Percentiles rank a stretch among this genome's conserved stretches.
Evolutionary conservation across 2,113 vertebrate species (phyloP).

Genomic region (Archocentrus centrarchus): DNA sequence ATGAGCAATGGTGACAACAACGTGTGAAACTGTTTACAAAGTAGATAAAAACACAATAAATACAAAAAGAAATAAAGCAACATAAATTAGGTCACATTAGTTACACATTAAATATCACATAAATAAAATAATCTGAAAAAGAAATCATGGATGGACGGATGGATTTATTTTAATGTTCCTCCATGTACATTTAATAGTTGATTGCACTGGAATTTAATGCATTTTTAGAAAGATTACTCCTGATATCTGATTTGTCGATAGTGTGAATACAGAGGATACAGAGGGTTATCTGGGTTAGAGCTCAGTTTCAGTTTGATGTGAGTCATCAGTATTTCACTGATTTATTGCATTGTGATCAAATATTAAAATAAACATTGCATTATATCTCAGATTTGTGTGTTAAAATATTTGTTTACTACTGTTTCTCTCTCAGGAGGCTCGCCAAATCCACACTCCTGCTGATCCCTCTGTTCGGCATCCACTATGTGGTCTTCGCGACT

Average conservation of each 20-base stretch:
- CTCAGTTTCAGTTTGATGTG: fast-evolving
- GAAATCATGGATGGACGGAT: neutral
- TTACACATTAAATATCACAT: too few species aligned
- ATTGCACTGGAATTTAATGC: neutral
- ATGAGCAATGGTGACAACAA: neutral
- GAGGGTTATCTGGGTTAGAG: neutral
- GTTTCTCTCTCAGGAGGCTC: constrained; percentile 82
- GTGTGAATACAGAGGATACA: neutral
- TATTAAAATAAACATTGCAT: fast-evolving
- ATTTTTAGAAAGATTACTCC: neutral
- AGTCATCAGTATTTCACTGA: neutral
- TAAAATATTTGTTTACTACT: neutral
- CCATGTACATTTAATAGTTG: neutral
- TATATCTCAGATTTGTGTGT: fast-evolving
- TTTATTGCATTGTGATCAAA: neutral
- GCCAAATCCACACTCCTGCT: constrained; percentile 92
- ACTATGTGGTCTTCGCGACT: constrained; percentile 90
- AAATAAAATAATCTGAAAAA: neutral
- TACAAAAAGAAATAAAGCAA: neutral
- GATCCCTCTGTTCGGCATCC: constrained; percentile 91
- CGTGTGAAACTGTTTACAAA: too few species aligned
- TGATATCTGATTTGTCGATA: neutral
- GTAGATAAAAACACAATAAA: neutral
- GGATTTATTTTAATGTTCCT: too few species aligned
- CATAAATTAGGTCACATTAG: neutral